Evolutionary conservation across 2,888 invertebrate genomes (phyloP), one percentile per base, ranked within the genome.

Genomic region (Parnassius apollo): DNA sequence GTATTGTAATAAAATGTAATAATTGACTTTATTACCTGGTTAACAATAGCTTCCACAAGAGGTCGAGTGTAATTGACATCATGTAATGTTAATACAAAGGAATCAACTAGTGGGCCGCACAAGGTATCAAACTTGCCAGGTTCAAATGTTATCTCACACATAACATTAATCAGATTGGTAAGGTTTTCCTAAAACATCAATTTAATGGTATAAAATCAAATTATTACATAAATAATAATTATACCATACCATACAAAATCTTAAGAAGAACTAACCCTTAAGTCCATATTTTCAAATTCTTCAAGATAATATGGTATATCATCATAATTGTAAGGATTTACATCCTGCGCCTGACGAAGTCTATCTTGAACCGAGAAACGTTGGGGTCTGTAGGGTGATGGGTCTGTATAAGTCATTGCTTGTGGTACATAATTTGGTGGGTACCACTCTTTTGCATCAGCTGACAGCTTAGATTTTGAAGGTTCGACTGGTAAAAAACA

Each of bases 61-160:
- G 93, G 93, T 65, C 93, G 91, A 61, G 95, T 91, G 69, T 94
- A 93, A 74, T 86, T 91, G 64, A 92, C 86, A 80, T 95, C 94
- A 71, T 94, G 92, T 72, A 95, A 92, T 81, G 94, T 94, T 61
- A 93, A 93, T 63, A 93, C 93, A 75, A 96, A 94, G 7, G 94
- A 94, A 77, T 94, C 94, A 74, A 95, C 93, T 74, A 96, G 92
- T 61, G 94, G 93, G 55, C 94, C 94, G 63, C 95, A 93, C 65
- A 95, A 88, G 72, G 93, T 92, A 80, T 95, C 95, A 77, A 96
- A 96, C 78, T 95, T 94, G 71, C 96, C 96, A 57, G 96, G 96
- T 92, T 95, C 95, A 79, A 94, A 93, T 73, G 95, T 96, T 75
- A 96, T 92, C 79, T 95, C 94, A 76, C 94, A 93, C 89, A 96